Base-by-base conservation (phyloP, 2,113 vertebrate species). In the Mormyrus iriodes region DNA sequence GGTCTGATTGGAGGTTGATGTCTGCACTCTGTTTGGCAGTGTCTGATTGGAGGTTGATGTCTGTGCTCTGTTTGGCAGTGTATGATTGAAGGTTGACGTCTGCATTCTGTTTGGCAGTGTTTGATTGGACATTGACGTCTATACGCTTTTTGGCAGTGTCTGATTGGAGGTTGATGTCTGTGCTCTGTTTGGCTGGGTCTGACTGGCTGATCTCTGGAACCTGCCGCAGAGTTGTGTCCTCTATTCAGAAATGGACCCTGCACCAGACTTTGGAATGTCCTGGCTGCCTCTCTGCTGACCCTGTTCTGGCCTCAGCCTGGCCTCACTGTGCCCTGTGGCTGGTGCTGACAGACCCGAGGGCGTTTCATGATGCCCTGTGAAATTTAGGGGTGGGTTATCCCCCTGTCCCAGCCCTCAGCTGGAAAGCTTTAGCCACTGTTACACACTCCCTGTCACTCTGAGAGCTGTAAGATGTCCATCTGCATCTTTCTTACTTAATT, bases 201-300 rank as follows among this genome's bases (percentile, higher is more conserved):
- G 52, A 53, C 9, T 53, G 35, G 73, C 35, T 79, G 73, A 39
- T 1, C 15, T 42, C 35, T 79, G 73, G 13, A 79, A 79, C 73
- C 0, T 19, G 73, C 73, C 15, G 73, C 17, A 35, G 73, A 79
- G 13, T 12, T 19, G 73, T 39, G 35, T 79, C 73, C 73, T 42
- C 15, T 79, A 15, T 79, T 12, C 73, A 42, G 35, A 35, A 79
- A 79, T 17, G 31, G 73, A 79, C 73, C 73, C 73, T 79, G 19
- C 31, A 42, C 17, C 73, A 39, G 73, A 19, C 73, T 88, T 5
- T 76, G 61, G 87, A 88, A 88, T 88, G 87, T 88, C 87, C 27
- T 65, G 65, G 87, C 46, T 31, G 39, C 61, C 44, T 65, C 15
- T 86, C 44, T 61, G 15, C 44, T 31, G 58, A 19, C 44, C n/a